Conservation (phyloP, 2,113 vertebrate species). For the Nannospalax galili region DNA sequence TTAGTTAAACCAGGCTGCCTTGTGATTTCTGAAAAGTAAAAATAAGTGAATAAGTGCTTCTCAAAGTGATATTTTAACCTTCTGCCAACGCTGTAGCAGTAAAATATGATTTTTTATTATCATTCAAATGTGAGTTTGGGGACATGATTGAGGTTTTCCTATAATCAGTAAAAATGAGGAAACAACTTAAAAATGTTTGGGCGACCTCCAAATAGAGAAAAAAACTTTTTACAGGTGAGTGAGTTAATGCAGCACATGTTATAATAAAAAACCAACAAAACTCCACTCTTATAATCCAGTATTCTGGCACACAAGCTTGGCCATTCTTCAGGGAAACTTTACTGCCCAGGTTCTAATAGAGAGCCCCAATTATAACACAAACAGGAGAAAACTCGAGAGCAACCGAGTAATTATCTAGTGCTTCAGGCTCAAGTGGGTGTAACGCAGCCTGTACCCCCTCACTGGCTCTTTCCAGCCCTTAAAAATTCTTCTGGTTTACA, state of each 20-base stretch:
- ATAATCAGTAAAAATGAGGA: conserved; percentile 84
- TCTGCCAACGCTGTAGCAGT: conserved; percentile 79
- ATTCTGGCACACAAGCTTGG: conserved; percentile 69
- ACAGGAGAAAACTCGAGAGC: conserved; percentile 57
- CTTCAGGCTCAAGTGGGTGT: background rate
- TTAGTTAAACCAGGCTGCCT: conserved; percentile 72
- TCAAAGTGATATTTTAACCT: conserved; percentile 84
- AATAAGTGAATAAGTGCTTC: conserved; percentile 83
- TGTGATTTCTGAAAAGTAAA: conserved; percentile 81
- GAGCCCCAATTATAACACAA: conserved; percentile 78
- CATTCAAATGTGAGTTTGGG: conserved; percentile 82
- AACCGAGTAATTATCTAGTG: conserved; percentile 64
- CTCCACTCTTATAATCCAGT: conserved; percentile 68
- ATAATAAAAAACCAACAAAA: conserved; percentile 84
- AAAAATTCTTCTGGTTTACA: conserved; percentile 72
- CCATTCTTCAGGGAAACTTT: conserved; percentile 72
- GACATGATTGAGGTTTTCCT: conserved; percentile 83
- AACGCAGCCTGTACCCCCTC: background rate
- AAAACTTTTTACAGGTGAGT: conserved; percentile 81
- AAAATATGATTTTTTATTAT: conserved; percentile 84
- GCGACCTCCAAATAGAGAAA: conserved; percentile 77
- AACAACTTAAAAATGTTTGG: conserved; percentile 85
- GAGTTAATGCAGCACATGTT: conserved; percentile 80
- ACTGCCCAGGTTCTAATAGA: conserved; percentile 72
- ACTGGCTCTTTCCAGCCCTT: conserved; percentile 59